Evolutionary conservation across 92 coral and sea anemone genomes (phyloP).

Genomic region (Heliopora coerulea): DNA sequence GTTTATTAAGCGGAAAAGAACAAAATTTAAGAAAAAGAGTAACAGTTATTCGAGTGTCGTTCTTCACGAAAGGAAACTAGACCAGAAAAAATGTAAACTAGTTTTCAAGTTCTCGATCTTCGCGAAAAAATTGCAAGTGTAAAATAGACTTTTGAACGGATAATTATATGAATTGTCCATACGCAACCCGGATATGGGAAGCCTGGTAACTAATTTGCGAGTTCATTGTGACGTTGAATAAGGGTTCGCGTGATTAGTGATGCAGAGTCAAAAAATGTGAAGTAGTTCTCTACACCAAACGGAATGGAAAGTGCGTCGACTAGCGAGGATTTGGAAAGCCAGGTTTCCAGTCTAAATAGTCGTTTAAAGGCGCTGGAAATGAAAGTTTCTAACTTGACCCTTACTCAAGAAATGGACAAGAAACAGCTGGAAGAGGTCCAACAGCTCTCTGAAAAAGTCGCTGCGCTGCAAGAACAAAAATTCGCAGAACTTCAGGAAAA

Average conservation of each 20-base stretch:
- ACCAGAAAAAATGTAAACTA: no score
- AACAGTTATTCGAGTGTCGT: no score
- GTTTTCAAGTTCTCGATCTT: no score
- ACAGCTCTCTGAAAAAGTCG: slow-evolving; percentile 28
- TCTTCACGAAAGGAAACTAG: no score
- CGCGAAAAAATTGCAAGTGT: no score
- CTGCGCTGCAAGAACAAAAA: slow-evolving; percentile 21
- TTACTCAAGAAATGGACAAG: background rate
- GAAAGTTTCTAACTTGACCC: slow-evolving; percentile 10
- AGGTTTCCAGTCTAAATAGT: background rate
- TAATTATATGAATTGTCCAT: no score
- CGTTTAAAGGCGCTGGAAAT: slow-evolving; percentile 22
- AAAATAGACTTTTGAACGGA: no score
- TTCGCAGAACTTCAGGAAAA: slow-evolving; percentile 33
- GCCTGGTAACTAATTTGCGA: background rate
- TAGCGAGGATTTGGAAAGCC: background rate
- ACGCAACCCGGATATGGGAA: no score
- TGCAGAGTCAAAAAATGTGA: background rate
- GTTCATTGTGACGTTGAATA: background rate
- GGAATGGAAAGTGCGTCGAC: slow-evolving; percentile 13
- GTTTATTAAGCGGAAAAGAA: no score
- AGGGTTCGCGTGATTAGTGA: no score
- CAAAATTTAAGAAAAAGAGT: no score
- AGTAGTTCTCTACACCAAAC: background rate
- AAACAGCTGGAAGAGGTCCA: slow-evolving; percentile 34